Evolutionary conservation across 2,888 invertebrate genomes (phyloP).

Genomic region (Ceramica pisi): DNA sequence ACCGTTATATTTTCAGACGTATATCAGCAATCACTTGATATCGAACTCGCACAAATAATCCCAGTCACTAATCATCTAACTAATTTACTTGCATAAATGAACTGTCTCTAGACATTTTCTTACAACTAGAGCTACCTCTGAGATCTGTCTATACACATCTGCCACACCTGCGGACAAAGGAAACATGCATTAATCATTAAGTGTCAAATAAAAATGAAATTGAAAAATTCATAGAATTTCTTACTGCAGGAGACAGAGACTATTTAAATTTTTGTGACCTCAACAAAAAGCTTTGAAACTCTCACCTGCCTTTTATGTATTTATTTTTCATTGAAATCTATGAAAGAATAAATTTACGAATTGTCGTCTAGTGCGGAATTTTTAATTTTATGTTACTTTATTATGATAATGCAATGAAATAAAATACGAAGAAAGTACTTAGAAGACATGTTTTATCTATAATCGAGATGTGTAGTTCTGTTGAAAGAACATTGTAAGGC

Average conservation of each 20-base stretch:
- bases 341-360: constrained; percentile 2
- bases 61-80: constrained; percentile 75
- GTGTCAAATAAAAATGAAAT: constrained; percentile 1
- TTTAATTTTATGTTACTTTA: constrained; percentile 20
- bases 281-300: neutral
- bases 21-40: constrained; percentile 18
- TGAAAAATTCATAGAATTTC: neutral
- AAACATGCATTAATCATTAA: constrained; percentile 32
- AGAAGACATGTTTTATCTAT: constrained; percentile 35
- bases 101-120: constrained; percentile 80
- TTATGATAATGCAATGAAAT: constrained; percentile 26
- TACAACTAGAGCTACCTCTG: constrained; percentile 81
- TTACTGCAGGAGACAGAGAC: neutral
- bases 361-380: constrained; percentile 1
- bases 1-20: constrained; percentile 51
- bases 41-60: constrained; percentile 49
- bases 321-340: constrained; percentile 12
- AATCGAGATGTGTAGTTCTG: constrained; percentile 39
- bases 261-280: constrained; percentile 3
- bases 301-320: constrained; percentile 7
- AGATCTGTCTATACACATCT: constrained; percentile 76
- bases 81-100: constrained; percentile 76
- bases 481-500: constrained; percentile 47
- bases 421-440: constrained; percentile 32
- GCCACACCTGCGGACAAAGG: constrained; percentile 77